phyloP scores from a whole-genome alignment of 2,888 invertebrate genomes.

The Aphelenchoides bicaudatus region DNA sequence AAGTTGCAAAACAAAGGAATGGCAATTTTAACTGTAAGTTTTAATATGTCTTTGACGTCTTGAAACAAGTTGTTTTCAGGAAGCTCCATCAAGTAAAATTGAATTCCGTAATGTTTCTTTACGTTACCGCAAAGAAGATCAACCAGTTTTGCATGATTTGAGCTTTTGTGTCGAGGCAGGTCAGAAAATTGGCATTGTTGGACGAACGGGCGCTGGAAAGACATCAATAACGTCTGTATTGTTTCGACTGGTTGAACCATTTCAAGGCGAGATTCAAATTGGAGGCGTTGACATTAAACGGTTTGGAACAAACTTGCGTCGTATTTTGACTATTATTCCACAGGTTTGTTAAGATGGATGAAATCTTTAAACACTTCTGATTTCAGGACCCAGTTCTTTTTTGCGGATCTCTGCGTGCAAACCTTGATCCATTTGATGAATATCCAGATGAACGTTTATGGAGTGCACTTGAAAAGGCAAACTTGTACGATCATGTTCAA shows the following conservation, averaged over 20 bases:
- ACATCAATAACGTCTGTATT: constrained; percentile 81
- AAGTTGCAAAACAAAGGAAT: background rate
- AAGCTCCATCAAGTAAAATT: constrained; percentile 67
- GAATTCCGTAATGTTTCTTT: constrained; percentile 46
- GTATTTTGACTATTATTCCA: constrained; percentile 75
- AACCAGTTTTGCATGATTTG: constrained; percentile 77
- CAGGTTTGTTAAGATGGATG: constrained; percentile 41
- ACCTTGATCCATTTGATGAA: constrained; percentile 82
- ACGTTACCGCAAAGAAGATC: constrained; percentile 61
- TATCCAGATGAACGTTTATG: constrained; percentile 79
- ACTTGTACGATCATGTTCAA: constrained; percentile 78
- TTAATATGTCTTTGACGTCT: no score
- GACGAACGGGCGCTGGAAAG: constrained; percentile 68
- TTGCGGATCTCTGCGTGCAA: constrained; percentile 82
- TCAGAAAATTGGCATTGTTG: constrained; percentile 69
- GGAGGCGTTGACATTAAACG: constrained; percentile 76
- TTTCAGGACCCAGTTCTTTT: constrained; percentile 92
- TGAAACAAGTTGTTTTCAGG: no score
- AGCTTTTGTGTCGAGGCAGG: constrained; percentile 67
- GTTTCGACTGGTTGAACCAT: constrained; percentile 80
- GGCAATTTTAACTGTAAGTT: constrained; percentile 37
- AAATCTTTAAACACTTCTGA: background rate
- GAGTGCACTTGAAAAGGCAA: constrained; percentile 81
- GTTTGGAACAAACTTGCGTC: constrained; percentile 78
- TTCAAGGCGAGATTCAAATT: constrained; percentile 75